Percentiles rank a stretch among this genome's conserved stretches.
Conservation (phyloP, 2,888 invertebrate genomes). For the Ochropleura plecta region DNA sequence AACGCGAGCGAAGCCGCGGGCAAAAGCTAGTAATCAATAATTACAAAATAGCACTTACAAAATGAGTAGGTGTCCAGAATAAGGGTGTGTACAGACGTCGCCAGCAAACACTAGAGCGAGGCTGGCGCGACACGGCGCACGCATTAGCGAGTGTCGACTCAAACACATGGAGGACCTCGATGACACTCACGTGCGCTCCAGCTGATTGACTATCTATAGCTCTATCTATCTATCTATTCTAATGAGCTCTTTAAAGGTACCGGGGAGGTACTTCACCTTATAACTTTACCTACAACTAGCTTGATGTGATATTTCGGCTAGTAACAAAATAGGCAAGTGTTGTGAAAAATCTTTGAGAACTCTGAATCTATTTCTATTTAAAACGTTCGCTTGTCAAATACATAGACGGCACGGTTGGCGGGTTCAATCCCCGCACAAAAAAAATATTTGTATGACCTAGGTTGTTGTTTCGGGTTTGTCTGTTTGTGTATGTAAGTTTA, state of each 20-base stretch:
- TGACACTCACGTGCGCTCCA: conserved; percentile 7
- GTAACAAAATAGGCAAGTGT: neutral
- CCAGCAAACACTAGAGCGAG: conserved; percentile 66
- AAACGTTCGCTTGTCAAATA: too few relatives aligned
- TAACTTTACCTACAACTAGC: neutral
- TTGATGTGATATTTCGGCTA: neutral
- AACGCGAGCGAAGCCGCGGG: too few relatives aligned
- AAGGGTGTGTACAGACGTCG: conserved; percentile 39
- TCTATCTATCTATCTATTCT: conserved; percentile 21
- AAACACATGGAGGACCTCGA: conserved; percentile 30
- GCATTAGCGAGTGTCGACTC: conserved; percentile 69
- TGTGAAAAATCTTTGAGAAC: too few relatives aligned
- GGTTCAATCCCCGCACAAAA: too few relatives aligned
- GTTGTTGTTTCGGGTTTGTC: too few relatives aligned
- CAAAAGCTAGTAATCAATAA: neutral
- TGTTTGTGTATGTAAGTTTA: too few relatives aligned
- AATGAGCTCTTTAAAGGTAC: conserved; percentile 7
- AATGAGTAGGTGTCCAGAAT: conserved; percentile 50
- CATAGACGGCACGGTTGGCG: too few relatives aligned
- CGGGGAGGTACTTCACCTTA: too few relatives aligned
- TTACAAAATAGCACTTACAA: neutral
- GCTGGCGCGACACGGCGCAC: conserved; percentile 71
- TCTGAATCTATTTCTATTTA: too few relatives aligned
- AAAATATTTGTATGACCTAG: too few relatives aligned
- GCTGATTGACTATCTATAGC: conserved; percentile 34